These are phyloP conservation scores for Xyrauchen texanus DNA, from an alignment of 2,113 vertebrate species.

Conservation along the genomic window DNA sequence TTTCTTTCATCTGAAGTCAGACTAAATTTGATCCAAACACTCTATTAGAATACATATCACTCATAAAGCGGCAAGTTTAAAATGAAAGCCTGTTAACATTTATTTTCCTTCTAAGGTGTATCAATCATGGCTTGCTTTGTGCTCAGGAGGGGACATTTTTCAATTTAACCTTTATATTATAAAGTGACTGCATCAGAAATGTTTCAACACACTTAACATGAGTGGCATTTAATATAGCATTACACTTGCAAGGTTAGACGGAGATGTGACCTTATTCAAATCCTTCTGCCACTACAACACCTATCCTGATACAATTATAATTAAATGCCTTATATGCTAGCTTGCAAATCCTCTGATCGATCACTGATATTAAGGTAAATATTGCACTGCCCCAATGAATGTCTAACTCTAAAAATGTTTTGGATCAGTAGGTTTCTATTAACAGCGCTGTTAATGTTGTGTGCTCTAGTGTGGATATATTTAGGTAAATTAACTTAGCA, in stretches of 20 bases:
- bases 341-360: constrained; percentile 97
- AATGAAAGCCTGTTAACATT: constrained; percentile 75
- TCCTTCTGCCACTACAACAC: constrained; percentile 74
- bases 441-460: constrained; percentile 84
- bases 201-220: constrained; percentile 87
- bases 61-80: constrained; percentile 58
- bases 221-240: constrained; percentile 98
- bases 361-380: constrained; percentile 89
- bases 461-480: constrained; percentile 74
- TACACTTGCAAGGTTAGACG: constrained; percentile 89
- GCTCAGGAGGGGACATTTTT: constrained; percentile 88
- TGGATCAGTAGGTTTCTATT: constrained; percentile 98
- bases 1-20: constrained; percentile 66
- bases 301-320: constrained; percentile 86
- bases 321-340: constrained; percentile 91
- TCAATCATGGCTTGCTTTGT: constrained; percentile 86
- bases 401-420: constrained; percentile 80
- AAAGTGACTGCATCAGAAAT: constrained; percentile 80
- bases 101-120: constrained; percentile 81
- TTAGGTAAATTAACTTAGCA: constrained; percentile 85
- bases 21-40: constrained; percentile 68
- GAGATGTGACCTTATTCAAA: constrained; percentile 98
- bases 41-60: constrained; percentile 66
- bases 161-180: constrained; percentile 88
- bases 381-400: constrained; percentile 88